These are phyloP conservation scores for Protodeltote pygarga DNA, from an alignment of 2,888 invertebrate genomes.

Conservation along the genomic window DNA sequence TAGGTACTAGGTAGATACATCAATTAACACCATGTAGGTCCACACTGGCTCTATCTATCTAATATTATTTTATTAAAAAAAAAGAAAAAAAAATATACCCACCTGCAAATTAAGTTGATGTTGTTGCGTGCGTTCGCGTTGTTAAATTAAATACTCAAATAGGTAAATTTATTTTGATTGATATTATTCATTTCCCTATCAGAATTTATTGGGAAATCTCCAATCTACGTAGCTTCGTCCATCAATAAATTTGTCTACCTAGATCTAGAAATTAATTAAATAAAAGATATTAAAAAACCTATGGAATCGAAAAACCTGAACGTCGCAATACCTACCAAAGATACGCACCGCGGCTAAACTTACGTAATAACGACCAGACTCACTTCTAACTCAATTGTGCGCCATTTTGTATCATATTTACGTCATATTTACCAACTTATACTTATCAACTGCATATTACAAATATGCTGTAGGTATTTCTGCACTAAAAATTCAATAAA, in stretches of 20 bases:
- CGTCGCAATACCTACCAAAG: slow-evolving; percentile 29
- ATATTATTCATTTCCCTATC: too few relatives aligned
- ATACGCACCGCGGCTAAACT: slow-evolving; percentile 40
- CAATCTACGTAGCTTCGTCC: too few relatives aligned
- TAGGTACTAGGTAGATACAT: too few relatives aligned
- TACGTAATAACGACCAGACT: slow-evolving; percentile 38
- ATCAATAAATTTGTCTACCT: slow-evolving; percentile 18
- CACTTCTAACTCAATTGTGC: slow-evolving; percentile 45
- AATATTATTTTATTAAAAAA: too few relatives aligned
- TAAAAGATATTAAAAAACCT: slow-evolving; percentile 32
- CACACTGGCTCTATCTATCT: too few relatives aligned
- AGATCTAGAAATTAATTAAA: slow-evolving; percentile 29
- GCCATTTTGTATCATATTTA: slow-evolving; percentile 44
- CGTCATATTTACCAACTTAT: slow-evolving; percentile 39
- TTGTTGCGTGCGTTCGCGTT: too few relatives aligned
- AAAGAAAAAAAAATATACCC: too few relatives aligned
- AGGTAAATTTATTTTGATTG: too few relatives aligned
- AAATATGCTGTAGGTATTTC: slow-evolving; percentile 6
- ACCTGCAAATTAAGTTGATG: too few relatives aligned
- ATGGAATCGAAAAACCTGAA: slow-evolving; percentile 10
- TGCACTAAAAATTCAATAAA: slow-evolving; percentile 7
- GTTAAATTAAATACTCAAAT: too few relatives aligned
- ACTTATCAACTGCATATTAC: slow-evolving; percentile 2
- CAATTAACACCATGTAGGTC: too few relatives aligned
- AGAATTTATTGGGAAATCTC: too few relatives aligned